These are phyloP conservation scores for Luscinia luscinia DNA, from an alignment of 2,797 vertebrate species.

Conservation along the genomic window DNA sequence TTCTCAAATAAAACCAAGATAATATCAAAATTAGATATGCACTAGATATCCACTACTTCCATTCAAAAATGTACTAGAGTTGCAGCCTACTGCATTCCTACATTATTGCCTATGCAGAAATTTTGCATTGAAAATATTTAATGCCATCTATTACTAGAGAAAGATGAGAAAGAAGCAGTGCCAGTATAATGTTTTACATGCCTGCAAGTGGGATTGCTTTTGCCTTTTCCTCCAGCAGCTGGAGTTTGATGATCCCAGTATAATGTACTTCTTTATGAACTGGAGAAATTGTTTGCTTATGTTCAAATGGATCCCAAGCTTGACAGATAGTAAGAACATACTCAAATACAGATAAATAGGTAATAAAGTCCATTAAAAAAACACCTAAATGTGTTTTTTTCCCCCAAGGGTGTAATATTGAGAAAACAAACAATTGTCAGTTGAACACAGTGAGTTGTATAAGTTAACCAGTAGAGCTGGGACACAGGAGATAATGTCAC, in stretches of 20 bases:
- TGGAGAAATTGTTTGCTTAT: constrained; percentile 65
- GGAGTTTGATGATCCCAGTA: constrained; percentile 57
- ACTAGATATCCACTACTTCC: neutral
- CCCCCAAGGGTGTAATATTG: neutral
- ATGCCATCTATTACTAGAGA: neutral
- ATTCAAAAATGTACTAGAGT: neutral
- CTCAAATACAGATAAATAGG: neutral
- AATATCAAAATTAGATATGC: neutral
- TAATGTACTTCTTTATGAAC: constrained; percentile 68
- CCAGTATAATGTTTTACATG: neutral
- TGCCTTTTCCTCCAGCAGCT: constrained; percentile 69
- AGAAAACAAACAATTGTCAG: neutral
- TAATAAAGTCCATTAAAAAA: neutral
- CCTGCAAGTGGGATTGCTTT: constrained; percentile 73
- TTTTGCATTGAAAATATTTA: neutral
- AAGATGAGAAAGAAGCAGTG: neutral
- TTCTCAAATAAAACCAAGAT: neutral
- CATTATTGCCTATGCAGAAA: neutral
- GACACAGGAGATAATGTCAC: neutral
- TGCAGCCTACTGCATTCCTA: neutral
- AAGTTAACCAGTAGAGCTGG: neutral
- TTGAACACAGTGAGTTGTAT: neutral
- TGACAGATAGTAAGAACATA: neutral
- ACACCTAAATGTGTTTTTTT: neutral
- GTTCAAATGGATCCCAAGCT: constrained; percentile 74